Evolutionary conservation across 2,888 invertebrate species (phyloP).

Genomic region (Calameuta idolon): DNA sequence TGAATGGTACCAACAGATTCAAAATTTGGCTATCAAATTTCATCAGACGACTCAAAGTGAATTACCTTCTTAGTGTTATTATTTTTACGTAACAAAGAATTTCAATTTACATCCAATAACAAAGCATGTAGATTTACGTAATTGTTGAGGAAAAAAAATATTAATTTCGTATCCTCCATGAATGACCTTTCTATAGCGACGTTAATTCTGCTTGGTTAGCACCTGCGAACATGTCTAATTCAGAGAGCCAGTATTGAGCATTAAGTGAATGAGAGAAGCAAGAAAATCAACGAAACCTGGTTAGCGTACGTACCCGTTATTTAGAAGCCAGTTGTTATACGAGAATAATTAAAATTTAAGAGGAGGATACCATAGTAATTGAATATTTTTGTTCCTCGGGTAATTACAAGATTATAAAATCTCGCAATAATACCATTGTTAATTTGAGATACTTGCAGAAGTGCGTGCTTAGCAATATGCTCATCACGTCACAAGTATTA

Average conservation of each 20-base stretch:
- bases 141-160: neutral
- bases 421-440: neutral
- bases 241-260: neutral
- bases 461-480: neutral
- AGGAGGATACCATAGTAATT: conserved; percentile 29
- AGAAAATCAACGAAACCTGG: neutral
- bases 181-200: conserved; percentile 20
- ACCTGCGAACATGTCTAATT: neutral
- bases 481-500: neutral
- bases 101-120: neutral
- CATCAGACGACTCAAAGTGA: neutral
- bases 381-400: conserved; percentile 35
- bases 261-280: neutral
- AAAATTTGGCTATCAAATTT: neutral
- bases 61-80: neutral
- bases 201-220: neutral
- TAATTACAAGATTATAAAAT: conserved; percentile 12
- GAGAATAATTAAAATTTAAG: conserved; percentile 17
- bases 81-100: neutral
- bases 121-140: neutral
- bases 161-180: neutral
- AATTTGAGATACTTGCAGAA: neutral
- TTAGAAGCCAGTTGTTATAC: neutral
- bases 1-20: neutral
- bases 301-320: neutral